Evolutionary conservation across 2,113 vertebrate species (phyloP), one percentile per base, ranked within the genome.

Genomic region (Connochaetes taurinus): DNA sequence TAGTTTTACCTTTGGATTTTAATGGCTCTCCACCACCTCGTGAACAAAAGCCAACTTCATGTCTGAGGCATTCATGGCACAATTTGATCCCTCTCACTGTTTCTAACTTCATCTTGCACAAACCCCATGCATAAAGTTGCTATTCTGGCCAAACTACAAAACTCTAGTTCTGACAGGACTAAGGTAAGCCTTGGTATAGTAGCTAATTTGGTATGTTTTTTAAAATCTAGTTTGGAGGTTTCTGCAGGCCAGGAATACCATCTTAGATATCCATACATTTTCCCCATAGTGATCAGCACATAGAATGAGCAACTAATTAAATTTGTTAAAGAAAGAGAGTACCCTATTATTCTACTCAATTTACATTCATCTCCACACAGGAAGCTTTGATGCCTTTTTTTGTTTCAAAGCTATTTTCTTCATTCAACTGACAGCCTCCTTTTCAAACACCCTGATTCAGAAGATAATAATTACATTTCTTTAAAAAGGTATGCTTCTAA

Each of bases 361-460:
- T 50, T 81, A 85, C n/a, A 71, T 87, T 36, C 74, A 57, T 85
- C 87, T 64, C 91, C 16, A 74, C 82, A 82, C 50, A 91, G 53
- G 78, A 97, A 89, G 5, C 36, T 94, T 45, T 64, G 29, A 67
- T 60, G 57, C n/a, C 43, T 50, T 76, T 74, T 74, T 74, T 82
- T 85, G 43, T 85, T 94, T 71, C 84, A 94, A 92, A 97, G 97
- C 71, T 97, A 93, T 84, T 98, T 60, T 96, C 95, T 96, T 96
- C 90, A 71, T 93, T 98, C 47, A 96, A 81, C 1, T 57, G 60
- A 85, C 17, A 95, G 94, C 80, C 81, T 96, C 62, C 95, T 91
- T 95, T 91, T 97, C 78, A 67, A 95, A 87, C n/a, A 82, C 95
- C 78, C 89, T 94, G 52, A 81, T 78, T 96, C 94, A 96, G 89